Base-by-base conservation (phyloP, 1,140 invertebrate genomes). In the Drosophila melanica region DNA sequence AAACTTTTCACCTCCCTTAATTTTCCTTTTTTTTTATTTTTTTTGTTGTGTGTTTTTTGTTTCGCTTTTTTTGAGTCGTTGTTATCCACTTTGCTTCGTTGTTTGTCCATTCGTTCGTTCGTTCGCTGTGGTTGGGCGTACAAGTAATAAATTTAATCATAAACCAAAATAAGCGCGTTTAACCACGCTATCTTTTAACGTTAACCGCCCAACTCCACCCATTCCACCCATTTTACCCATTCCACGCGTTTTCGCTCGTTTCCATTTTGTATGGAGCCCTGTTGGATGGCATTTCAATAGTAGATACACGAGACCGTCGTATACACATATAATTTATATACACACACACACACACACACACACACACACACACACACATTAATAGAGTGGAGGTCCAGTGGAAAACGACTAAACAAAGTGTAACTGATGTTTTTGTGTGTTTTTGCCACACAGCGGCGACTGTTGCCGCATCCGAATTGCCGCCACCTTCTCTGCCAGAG, bases 91-190 rank as follows among this genome's bases (percentile, higher is more conserved):
- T 27, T 27, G 27, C 5, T 23, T 23, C 27, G 27, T 7, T 27
- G 27, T 27, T 27, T 3, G 20, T 4, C 20, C 20, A 23, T 23
- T 23, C 18, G n/a, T n/a, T n/a, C 27, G 5, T 27, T 27, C 27
- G 27, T 27, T n/a, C 54, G 50, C 68, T 86, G 81, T 85, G 81
- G 77, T 85, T 75, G 78, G 78, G 72, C 74, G 76, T 89, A 87
- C 75, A 87, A 63, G 84, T 89, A 87, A 89, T 87, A 87, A 87
- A 87, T 87, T 87, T 79, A 89, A 87, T 87, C 79, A 87, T 89
- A 87, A 87, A 87, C 84, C 80, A 77, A 89, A 87, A 87, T 86
- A 89, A 87, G 72, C 84, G 82, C 82, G 84, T 89, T 87, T 89
- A 87, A 79, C 84, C 85, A 89, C 82, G 82, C 82, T 89, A 87